These are phyloP conservation scores for Equus przewalskii DNA, from an alignment of 2,113 vertebrate species.

Conservation along the genomic window DNA sequence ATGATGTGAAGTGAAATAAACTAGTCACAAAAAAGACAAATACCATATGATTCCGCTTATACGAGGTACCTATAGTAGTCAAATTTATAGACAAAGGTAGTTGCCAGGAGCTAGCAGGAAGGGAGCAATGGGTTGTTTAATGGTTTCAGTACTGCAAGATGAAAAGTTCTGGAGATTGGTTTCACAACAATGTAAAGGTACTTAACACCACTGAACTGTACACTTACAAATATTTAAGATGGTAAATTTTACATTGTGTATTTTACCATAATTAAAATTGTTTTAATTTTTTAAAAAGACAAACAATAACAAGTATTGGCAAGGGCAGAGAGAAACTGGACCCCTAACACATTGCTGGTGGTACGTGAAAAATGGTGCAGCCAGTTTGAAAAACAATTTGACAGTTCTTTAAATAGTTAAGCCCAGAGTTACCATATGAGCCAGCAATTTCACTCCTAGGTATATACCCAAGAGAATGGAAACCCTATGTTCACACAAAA, in stretches of 20 bases:
- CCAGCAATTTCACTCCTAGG: not conserved
- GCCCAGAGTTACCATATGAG: not conserved
- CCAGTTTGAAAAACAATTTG: not conserved
- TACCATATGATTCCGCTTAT: not conserved
- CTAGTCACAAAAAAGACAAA: not conserved
- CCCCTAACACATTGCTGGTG: not conserved
- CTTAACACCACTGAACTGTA: not conserved
- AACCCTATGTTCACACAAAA: not conserved
- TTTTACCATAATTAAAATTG: not conserved
- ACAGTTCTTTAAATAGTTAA: not conserved
- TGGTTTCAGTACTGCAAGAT: not conserved
- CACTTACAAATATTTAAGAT: not conserved
- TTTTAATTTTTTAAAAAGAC: not conserved
- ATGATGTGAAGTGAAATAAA: slow-evolving; percentile 23
- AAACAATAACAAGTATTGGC: not conserved
- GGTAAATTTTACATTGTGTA: not conserved
- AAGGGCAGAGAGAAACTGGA: not conserved
- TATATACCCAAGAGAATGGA: not conserved
- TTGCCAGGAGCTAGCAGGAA: not conserved
- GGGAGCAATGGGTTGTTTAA: not conserved
- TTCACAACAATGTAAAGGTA: not conserved
- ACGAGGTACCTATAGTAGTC: not conserved
- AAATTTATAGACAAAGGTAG: not conserved
- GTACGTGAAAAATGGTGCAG: not conserved
- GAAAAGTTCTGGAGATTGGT: not conserved